Evolutionary conservation across 1,140 invertebrate genomes (phyloP).

Genomic region (Calycopis cecrops): DNA sequence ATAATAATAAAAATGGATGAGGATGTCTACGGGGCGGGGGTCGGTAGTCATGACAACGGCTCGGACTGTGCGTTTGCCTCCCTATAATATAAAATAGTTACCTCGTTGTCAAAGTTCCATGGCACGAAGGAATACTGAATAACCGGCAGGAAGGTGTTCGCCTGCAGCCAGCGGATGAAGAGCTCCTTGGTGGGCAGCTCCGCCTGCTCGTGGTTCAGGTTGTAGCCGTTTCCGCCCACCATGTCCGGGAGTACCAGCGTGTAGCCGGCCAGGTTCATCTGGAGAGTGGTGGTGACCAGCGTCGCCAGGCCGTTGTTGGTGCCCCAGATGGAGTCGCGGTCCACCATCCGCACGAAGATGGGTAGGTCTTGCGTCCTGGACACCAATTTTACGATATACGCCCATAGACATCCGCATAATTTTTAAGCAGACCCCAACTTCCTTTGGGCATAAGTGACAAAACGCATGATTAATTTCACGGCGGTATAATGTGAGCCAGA

Average conservation of each 20-base stretch:
- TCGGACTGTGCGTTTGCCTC: too few species aligned
- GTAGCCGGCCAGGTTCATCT: conserved; percentile 91
- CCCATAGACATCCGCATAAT: too few species aligned
- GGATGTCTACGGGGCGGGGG: too few species aligned
- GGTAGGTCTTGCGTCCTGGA: conserved; percentile 85
- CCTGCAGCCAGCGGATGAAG: conserved; percentile 93
- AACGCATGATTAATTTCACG: too few species aligned
- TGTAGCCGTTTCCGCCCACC: conserved; percentile 93
- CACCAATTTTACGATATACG: too few species aligned
- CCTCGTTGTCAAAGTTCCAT: conserved; percentile 89
- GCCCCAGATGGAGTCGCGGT: conserved; percentile 89
- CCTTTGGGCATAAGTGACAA: too few species aligned
- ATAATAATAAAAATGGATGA: too few species aligned
- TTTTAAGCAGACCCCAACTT: too few species aligned
- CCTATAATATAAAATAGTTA: conserved; percentile 32
- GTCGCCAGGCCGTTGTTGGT: conserved; percentile 86
- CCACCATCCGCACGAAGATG: conserved; percentile 92
- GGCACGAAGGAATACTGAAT: conserved; percentile 93
- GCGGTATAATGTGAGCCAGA: too few species aligned
- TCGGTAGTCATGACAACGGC: too few species aligned
- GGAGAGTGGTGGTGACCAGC: conserved; percentile 87
- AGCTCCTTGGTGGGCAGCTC: conserved; percentile 83
- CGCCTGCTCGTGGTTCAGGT: conserved; percentile 57
- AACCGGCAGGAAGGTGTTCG: conserved; percentile 89
- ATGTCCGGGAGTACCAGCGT: conserved; percentile 92